Base-by-base conservation (phyloP, 2,797 vertebrate species). In the Triplophysa yarkandensis region DNA sequence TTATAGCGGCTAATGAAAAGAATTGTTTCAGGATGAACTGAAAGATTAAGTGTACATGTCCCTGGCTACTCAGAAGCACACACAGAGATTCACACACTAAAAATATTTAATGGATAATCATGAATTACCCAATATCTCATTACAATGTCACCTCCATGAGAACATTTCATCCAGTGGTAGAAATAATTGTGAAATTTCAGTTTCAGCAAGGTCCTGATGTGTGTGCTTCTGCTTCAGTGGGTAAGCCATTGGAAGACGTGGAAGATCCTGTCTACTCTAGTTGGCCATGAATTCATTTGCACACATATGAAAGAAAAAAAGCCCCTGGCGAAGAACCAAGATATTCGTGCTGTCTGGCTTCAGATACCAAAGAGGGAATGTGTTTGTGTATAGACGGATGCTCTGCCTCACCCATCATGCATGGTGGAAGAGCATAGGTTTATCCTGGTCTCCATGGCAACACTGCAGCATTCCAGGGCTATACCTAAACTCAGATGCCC, bases 381-480 rank as follows among this genome's bases (percentile, higher is more conserved):
- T 50, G 70, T 61, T 64, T 75, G 60, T 68, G 74, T 80, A 60
- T 69, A 65, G 61, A 66, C 27, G 30, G 50, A 83, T 74, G 87
- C 91, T 85, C 87, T 90, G 87, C 89, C 88, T 90, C 87, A 85
- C 85, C 90, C 93, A 88, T 86, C 88, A 93, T 92, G 92, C 86
- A 86, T 88, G 86, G 85, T 90, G 86, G 87, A 88, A 90, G 89
- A 88, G 90, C 88, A 89, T 88, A 88, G 92, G 92, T 93, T 92
- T 89, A 87, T 88, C 86, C 84, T 70, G 86, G 91, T 96, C 93
- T 92, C 93, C 92, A 94, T 95, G 94, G 94, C 93, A 95, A 94
- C 93, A 83, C 79, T 81, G 83, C 85, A 89, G 89, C 88, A 88
- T 87, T 85, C 86, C 83, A 76, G 85, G 87, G 86, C 87, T 86